Conservation (phyloP, 1,140 invertebrate genomes). For the Brachionus manjavacas region DNA sequence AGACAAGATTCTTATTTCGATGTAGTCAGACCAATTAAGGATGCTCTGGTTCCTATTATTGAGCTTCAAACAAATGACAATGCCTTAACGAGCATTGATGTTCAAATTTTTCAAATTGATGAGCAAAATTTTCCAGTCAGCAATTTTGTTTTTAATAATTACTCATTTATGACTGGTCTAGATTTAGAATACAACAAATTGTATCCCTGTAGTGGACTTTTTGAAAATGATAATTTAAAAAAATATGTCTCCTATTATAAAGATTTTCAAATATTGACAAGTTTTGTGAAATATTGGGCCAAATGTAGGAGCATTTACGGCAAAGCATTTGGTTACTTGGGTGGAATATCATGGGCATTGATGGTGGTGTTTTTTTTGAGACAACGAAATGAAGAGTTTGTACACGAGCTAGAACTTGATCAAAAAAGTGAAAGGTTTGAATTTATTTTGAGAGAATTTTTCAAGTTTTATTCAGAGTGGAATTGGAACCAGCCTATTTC, state of each 20-base stretch:
- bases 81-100: not conserved
- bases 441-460: conserved; percentile 17
- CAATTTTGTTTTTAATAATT: not conserved
- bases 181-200: not conserved
- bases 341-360: conserved; percentile 30
- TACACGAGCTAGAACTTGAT: not conserved
- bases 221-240: conserved; percentile 40
- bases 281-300: conserved; percentile 23
- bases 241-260: conserved; percentile 23
- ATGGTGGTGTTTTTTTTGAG: conserved; percentile 5
- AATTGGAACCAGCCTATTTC: conserved; percentile 15
- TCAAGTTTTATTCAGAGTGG: conserved; percentile 34
- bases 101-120: conserved; percentile 30
- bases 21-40: not conserved
- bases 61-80: not conserved
- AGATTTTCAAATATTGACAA: conserved; percentile 25
- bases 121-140: not conserved
- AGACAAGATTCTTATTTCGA: not conserved
- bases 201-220: not conserved
- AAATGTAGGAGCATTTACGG: conserved; percentile 13
- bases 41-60: conserved; percentile 36
- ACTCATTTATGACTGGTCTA: not conserved
- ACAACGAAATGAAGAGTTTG: not conserved
- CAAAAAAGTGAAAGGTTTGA: not conserved
- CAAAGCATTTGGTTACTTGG: conserved; percentile 25